Evolutionary conservation across 2,113 vertebrate genomes (phyloP).

Genomic region (Pithys albifrons): DNA sequence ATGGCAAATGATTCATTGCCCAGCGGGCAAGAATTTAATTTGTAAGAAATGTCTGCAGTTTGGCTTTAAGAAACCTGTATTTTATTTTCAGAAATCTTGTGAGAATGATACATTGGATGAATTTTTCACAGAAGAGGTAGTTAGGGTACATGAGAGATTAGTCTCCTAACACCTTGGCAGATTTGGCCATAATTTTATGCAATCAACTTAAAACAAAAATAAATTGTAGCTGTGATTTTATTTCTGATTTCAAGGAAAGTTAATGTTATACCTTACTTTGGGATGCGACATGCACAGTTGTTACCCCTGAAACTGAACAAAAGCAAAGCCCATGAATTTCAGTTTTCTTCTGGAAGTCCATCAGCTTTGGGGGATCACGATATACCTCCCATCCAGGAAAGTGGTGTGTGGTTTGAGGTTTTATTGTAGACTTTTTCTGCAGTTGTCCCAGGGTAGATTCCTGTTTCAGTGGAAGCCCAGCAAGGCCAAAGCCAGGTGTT

Average conservation of each 20-base stretch:
- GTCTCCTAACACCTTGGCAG: not conserved
- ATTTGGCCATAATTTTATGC: not conserved
- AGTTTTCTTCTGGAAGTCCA: not conserved
- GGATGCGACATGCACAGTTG: not conserved
- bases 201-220: not conserved
- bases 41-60: not conserved
- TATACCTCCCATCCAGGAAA: not conserved
- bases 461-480: not conserved
- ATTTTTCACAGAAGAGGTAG: not conserved
- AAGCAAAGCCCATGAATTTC: not conserved
- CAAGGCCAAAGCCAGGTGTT: slow-evolving; percentile 46
- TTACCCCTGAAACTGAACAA: not conserved
- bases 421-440: not conserved
- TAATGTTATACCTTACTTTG: not conserved
- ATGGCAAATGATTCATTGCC: not conserved
- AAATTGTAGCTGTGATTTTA: not conserved
- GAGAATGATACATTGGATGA: not conserved
- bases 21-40: not conserved
- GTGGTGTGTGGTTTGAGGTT: not conserved
- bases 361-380: not conserved
- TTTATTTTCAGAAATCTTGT: not conserved
- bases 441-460: not conserved
- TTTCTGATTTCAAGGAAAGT: not conserved
- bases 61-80: not conserved
- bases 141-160: not conserved